Evolutionary conservation across 2,113 vertebrate species (phyloP), one percentile per base, ranked within the genome.

Genomic region (Calyptomena viridis): DNA sequence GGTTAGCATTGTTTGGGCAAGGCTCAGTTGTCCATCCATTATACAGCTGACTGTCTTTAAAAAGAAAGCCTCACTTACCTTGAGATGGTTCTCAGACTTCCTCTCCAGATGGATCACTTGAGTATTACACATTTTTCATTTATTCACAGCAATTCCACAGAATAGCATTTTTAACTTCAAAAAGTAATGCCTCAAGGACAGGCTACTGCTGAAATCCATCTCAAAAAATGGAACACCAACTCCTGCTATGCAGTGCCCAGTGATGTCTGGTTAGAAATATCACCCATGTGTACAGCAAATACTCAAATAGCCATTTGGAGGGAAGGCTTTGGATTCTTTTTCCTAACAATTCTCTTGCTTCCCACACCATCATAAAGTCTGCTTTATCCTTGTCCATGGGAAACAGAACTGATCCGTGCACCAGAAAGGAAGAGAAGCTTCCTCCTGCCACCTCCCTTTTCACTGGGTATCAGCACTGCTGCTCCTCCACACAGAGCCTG

Each of bases 241-340:
- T 71, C 66, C 74, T 78, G 74, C 81, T 46, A 35, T 1, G 49
- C 71, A 82, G 81, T 25, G 44, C 71, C 56, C 27, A 19, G 31
- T 13, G 31, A 62, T 17, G 46, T 10, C 64, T 79, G 31, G 12
- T 72, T 56, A 40, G 28, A 66, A 87, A 25, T 4, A 76, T 7
- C 1, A 62, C 55, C 79, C 66, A 4, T 1, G 25, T 25, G 59
- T 47, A 49, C 25, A 88, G 90, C 44, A 93, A 97, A 95, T 84
- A 95, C 97, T 96, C 95, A 95, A 89, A 93, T 27, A 91, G 63
- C 92, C 84, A 77, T 89, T 89, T 97, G 94, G 94, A 97, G 96
- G 97, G 95, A 95, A 92, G 73, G 90, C 69, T 95, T 96, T 94
- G 75, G 59, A 82, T 60, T 81, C 31, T 28, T 87, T 83, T 58